phyloP scores from a whole-genome alignment of 1,140 invertebrate species.

The Pogonognathellus flavescens region DNA sequence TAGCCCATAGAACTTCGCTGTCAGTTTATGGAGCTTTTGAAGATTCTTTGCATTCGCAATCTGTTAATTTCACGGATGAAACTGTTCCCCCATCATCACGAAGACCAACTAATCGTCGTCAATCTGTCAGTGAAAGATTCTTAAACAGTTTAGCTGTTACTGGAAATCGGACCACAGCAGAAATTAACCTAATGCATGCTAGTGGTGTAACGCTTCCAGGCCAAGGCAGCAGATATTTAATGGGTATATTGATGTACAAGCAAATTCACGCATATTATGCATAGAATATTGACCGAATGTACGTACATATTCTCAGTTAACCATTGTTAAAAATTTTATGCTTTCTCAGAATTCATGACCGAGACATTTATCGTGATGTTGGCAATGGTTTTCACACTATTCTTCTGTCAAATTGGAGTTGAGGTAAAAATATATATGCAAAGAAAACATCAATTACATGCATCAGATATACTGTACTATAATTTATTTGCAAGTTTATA shows the following conservation, averaged over 20 bases:
- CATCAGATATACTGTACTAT: no score
- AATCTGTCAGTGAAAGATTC: constrained; percentile 58
- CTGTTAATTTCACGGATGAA: constrained; percentile 37
- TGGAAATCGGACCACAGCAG: constrained; percentile 35
- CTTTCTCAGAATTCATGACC: constrained; percentile 55
- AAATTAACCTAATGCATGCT: constrained; percentile 49
- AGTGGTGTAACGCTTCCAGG: constrained; percentile 20
- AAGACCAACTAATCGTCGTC: constrained; percentile 12
- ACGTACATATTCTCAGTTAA: no score
- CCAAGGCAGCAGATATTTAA: constrained; percentile 28
- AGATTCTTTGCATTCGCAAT: constrained; percentile 12
- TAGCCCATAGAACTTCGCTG: background rate
- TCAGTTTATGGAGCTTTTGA: constrained; percentile 17
- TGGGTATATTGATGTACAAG: background rate
- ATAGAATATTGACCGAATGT: no score
- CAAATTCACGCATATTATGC: no score
- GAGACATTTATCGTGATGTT: constrained; percentile 61
- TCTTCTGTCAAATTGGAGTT: constrained; percentile 64
- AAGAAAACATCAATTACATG: no score
- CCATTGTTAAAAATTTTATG: no score
- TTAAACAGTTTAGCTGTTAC: constrained; percentile 58
- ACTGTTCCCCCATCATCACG: background rate
- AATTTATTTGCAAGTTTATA: no score
- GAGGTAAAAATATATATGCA: no score
- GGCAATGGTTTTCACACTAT: constrained; percentile 61